Evolutionary conservation across 30 jellyfish, hydroid and myxozoan species (phyloP), one percentile per base, ranked within the genome.

Genomic region (Aurelia sp.): DNA sequence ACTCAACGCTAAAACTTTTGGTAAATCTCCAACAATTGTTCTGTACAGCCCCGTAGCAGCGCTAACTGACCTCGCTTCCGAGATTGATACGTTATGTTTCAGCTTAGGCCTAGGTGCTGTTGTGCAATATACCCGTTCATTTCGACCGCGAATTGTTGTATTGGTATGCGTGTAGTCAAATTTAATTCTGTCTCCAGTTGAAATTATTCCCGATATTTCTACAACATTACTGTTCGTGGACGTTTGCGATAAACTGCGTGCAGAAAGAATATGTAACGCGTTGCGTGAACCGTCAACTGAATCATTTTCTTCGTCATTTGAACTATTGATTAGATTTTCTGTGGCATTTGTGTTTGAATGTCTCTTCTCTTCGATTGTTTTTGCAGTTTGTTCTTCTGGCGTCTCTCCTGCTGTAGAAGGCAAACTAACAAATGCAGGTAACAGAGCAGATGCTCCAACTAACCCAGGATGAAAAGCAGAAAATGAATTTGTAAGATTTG

Each of bases 1-100:
- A n/a, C 53, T 70, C 35, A 87, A 67, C 20, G 72, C 72, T 21
- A 96, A 79, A 55, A 85, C 97, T 11, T 61, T 35, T 1, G 99
- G 99, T 47, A 96, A 31, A 24, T 90, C 94, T 18, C 99, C 99
- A 40, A 96, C 85, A 8, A 96, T 91, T 47, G 99, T 96, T 51
- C 99, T 67, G 90, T 96, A 96, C 4, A 96, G 71, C 13, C 99
- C 99, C 3, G 99, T 90, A 13, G 99, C 92, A 8, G 97, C 91
- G 58, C 82, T 76, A 16, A 96, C 98, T 6, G 87, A 50, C 58
- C 82, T 69, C 20, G 93, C 57, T 61, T 96, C 99, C 21, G 99
- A 96, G 30, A 96, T 88, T 7, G 99, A 81, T 64, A 60, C 63
- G 33, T 87, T 67, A 65, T 67, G 82, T 11, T 50, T 53, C 4